Conservation (phyloP, 2,113 vertebrate species). For the Myodes glareolus region DNA sequence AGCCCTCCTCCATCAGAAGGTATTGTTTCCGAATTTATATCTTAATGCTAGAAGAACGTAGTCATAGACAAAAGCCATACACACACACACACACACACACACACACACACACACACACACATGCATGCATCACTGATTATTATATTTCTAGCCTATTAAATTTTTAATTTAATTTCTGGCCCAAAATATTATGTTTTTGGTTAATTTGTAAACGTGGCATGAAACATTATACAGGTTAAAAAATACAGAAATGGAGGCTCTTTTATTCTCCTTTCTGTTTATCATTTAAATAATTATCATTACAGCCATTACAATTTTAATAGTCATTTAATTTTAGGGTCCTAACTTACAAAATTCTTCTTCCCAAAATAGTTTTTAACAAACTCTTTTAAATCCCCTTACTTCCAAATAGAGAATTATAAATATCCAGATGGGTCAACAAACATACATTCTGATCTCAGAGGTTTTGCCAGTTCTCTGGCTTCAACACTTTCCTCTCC, state of each 20-base stretch:
- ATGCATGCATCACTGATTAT: not conserved
- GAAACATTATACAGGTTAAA: slow-evolving; percentile 47
- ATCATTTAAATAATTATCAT: slow-evolving; percentile 9
- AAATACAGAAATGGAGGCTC: not conserved
- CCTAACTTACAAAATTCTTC: slow-evolving; percentile 23
- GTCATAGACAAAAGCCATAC: not conserved
- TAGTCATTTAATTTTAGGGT: not conserved
- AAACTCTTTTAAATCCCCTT: not conserved
- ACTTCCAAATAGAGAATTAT: not conserved
- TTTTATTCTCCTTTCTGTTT: not conserved
- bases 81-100: not conserved
- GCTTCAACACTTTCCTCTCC: not conserved
- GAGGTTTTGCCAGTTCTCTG: not conserved
- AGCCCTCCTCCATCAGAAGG: no score
- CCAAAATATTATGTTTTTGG: not conserved
- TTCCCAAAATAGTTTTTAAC: not conserved
- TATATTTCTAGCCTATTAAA: not conserved
- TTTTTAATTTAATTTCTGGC: slow-evolving; percentile 24
- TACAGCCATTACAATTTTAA: not conserved
- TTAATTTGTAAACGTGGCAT: slow-evolving; percentile 21
- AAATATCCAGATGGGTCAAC: not conserved
- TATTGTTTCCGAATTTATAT: slow-evolving; percentile 43
- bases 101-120: not conserved
- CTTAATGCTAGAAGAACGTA: not conserved
- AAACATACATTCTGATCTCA: not conserved